phyloP scores from a whole-genome alignment of 1,140 invertebrate genomes.

The Neelides sp. region DNA sequence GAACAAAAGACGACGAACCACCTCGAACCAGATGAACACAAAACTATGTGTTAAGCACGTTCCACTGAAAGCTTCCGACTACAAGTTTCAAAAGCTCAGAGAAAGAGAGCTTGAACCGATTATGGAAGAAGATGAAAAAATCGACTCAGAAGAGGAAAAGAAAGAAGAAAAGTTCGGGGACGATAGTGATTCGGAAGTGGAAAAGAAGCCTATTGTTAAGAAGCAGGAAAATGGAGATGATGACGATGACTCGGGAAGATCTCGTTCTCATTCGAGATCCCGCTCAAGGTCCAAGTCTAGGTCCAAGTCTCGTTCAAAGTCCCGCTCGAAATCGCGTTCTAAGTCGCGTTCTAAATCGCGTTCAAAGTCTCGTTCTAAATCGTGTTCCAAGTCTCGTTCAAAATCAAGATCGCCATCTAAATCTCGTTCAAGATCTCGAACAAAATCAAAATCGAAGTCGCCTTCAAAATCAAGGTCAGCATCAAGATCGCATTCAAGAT shows the following conservation, averaged over 20 bases:
- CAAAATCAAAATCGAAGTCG: constrained; percentile 20
- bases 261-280: constrained; percentile 14
- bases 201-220: constrained; percentile 18
- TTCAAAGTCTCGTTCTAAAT: neutral
- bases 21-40: constrained; percentile 53
- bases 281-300: constrained; percentile 4
- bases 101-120: constrained; percentile 78
- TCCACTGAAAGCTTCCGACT: constrained; percentile 70
- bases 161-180: constrained; percentile 13
- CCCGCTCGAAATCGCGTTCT: neutral
- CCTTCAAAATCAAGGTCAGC: constrained; percentile 7
- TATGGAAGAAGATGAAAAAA: constrained; percentile 60
- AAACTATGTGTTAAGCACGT: constrained; percentile 79
- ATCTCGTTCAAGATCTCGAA: constrained; percentile 16
- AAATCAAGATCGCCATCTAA: neutral
- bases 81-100: constrained; percentile 69
- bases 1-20: constrained; percentile 40
- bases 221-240: constrained; percentile 13
- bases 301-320: neutral
- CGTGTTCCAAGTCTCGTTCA: neutral
- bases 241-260: constrained; percentile 20
- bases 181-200: constrained; percentile 14
- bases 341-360: constrained; percentile 1
- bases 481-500: constrained; percentile 10
- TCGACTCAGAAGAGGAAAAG: constrained; percentile 31